Evolutionary conservation across 2,888 invertebrate species (phyloP), one percentile per base, ranked within the genome.

Genomic region (Eupithecia insigniata): DNA sequence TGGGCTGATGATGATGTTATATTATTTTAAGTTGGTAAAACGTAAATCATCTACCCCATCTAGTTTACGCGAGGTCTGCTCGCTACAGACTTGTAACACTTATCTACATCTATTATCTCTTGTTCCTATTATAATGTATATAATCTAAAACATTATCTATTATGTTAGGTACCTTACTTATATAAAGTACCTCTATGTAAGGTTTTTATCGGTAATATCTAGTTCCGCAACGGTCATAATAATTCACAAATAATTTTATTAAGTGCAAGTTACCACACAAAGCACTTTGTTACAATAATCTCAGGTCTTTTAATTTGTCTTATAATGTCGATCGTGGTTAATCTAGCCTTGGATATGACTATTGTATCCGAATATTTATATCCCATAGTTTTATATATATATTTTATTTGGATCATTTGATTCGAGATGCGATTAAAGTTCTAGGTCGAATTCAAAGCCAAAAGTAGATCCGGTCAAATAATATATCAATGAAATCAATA

Each of bases 321-420:
- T 26, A 51, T 76, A 80, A 80, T 78, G 80, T 74, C 75, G 75
- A 76, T 75, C 80, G 80, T 80, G 80, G 61, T 73, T 43, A 32
- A 39, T 66, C 32, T 18, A 74, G 79, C 85, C 85, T 85, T 84
- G 84, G 34, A 14, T 69, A 28, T 5, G 34, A 43, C 61, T 46
- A 78, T 77, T 74, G 78, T 77, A 73, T 67, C 68, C 60, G 67
- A 74, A 66, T 69, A 34, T 64, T 72, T 71, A 22, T 55, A 22
- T 55, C 55, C 55, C 55, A 55, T 55, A 55, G 55, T 14, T 72
- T 72, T 65, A 55, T 69, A n/a, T 60, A 68, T 68, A 71, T 71
- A 55, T 28, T 70, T 28, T 61, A 55, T 71, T 39, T 0, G 22
- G 43, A 72, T 70, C 30, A 58, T 62, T 73, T 28, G 32, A 61